Base-by-base conservation (phyloP, 2,888 invertebrate species). In the Polydrusus tereticollis region DNA sequence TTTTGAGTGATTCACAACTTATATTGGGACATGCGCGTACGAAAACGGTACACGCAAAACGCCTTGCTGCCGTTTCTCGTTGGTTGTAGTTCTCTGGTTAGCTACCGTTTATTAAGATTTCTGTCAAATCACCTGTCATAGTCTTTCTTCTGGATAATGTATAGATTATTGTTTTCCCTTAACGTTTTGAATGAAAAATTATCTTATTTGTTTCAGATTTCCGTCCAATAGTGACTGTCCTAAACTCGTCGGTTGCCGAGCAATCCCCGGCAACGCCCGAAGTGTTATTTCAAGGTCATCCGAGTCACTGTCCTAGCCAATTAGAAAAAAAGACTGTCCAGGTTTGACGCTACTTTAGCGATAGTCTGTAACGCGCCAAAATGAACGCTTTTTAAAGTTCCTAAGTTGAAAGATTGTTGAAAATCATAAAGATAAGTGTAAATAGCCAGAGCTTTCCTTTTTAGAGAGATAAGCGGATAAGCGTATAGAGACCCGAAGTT, bases 271-370 rank as follows among this genome's bases (percentile, higher is more conserved):
- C 23, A 47, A 59, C 57, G 12, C 38, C 70, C 0, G 70, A 66
- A 55, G 33, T 55, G 8, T 6, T 26, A 16, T 55, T 55, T 29
- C 52, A 55, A 55, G 52, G 52, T 20, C 47, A 77, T 80, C 69
- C 52, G 4, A 78, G 78, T 73, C 80, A 79, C 41, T 5, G 29
- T 29, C 20, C 38, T 23, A 52, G 59, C 23, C 59, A 63, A 45
- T 43, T 57, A 83, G 76, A 33, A 57, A 69, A 20, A 12, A 82
- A 85, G 78, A 81, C 82, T 77, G 89, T 90, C 76, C 88, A 90
- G 75, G 90, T 90, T 88, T 90, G 90, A 90, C 90, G 89, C 86
- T 89, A 89, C 83, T 88, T 88, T 84, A 88, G 87, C 80, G 88
- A 88, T 82, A 87, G 87, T 86, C 86, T 89, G 47, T 69, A 73